Conservation (phyloP, 2,113 vertebrate genomes). For the Podarcis cretensis region DNA sequence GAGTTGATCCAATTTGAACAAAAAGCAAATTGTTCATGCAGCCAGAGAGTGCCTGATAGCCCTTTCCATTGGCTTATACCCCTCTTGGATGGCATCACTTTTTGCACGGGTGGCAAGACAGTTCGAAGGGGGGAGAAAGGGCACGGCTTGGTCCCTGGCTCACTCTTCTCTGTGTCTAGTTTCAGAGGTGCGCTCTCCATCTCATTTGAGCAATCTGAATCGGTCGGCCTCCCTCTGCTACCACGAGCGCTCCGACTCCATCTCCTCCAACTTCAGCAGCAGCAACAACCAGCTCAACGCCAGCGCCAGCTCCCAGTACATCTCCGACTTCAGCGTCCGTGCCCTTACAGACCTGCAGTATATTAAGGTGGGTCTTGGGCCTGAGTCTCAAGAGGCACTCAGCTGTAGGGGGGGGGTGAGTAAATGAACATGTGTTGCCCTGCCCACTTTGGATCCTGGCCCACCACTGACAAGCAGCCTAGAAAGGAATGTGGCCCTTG, state of each 20-base stretch:
- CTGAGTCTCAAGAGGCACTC: accelerated
- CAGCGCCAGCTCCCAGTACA: constrained; percentile 77
- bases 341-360: constrained; percentile 92
- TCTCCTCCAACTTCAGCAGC: constrained; percentile 66
- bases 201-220: constrained; percentile 85
- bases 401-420: background rate
- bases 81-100: background rate
- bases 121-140: background rate
- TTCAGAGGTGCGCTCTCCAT: constrained; percentile 88
- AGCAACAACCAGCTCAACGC: constrained; percentile 85
- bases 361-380: constrained; percentile 83
- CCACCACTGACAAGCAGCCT: too few species aligned
- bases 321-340: constrained; percentile 92
- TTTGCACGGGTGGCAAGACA: background rate
- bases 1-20: background rate
- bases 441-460: too few species aligned
- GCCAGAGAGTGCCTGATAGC: background rate
- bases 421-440: too few species aligned
- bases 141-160: background rate
- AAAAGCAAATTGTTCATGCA: background rate
- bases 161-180: constrained; percentile 5
- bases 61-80: background rate
- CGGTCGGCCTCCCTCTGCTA: constrained; percentile 89
- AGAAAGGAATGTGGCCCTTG: too few species aligned
- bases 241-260: constrained; percentile 82